Evolutionary conservation across 2,113 vertebrate species (phyloP).

Genomic region (Ellobius talpinus): DNA sequence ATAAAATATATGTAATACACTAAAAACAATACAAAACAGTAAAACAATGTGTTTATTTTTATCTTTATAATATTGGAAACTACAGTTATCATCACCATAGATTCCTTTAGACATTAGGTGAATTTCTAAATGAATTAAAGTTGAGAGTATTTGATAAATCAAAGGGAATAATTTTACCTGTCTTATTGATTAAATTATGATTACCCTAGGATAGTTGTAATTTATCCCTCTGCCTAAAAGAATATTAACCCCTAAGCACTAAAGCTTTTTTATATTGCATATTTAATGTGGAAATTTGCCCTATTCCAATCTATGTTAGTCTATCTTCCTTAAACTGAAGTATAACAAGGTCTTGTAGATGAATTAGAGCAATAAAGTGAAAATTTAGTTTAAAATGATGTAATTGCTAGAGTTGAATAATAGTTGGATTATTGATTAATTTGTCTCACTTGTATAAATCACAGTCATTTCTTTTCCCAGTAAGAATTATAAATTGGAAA

Average conservation of each 20-base stretch:
- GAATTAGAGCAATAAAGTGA: slow-evolving; percentile 52
- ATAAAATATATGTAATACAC: neutral
- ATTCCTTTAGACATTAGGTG: slow-evolving; percentile 2
- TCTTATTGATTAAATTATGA: neutral
- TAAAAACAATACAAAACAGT: neutral
- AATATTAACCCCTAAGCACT: slow-evolving; percentile 33
- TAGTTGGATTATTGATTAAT: slow-evolving; percentile 18
- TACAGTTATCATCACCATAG: neutral
- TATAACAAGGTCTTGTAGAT: neutral
- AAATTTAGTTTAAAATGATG: slow-evolving; percentile 59
- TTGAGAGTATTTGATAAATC: neutral
- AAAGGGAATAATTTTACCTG: slow-evolving; percentile 29
- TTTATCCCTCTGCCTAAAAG: neutral
- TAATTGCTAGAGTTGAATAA: slow-evolving; percentile 14
- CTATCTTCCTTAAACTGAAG: neutral
- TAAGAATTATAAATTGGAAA: slow-evolving; percentile 46
- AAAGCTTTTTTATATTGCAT: neutral
- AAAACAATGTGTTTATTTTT: slow-evolving; percentile 1
- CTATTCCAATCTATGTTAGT: slow-evolving; percentile 40
- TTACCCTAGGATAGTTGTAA: slow-evolving; percentile 3
- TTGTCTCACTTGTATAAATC: neutral
- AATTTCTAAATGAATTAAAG: neutral
- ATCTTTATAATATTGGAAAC: neutral
- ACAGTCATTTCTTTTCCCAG: neutral
- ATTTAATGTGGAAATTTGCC: slow-evolving; percentile 24